Evolutionary conservation across 1,140 invertebrate species (phyloP).

Genomic region (Lysiphlebus fabarum): DNA sequence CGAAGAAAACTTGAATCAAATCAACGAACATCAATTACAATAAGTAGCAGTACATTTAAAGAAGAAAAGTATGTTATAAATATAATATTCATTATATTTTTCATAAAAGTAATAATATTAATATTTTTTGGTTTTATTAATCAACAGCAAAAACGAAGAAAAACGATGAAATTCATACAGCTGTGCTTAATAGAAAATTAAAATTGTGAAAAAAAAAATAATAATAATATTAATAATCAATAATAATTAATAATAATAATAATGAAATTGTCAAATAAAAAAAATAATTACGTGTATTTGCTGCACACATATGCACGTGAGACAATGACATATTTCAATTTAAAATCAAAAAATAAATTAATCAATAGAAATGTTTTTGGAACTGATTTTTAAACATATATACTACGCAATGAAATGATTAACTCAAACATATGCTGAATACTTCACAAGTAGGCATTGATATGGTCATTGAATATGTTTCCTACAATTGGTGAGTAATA

Average conservation of each 20-base stretch:
- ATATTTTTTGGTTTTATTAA: constrained; percentile 3
- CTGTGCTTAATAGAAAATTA: constrained; percentile 6
- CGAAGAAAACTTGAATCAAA: constrained; percentile 43
- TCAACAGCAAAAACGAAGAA: constrained; percentile 34
- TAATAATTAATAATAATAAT: background rate
- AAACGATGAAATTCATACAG: constrained; percentile 25
- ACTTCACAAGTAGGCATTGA: too few relatives aligned
- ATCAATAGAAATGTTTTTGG: constrained; percentile 30
- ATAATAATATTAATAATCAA: constrained; percentile 5
- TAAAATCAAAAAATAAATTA: background rate
- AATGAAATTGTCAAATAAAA: background rate
- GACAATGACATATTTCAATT: background rate
- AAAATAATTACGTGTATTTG: constrained; percentile 32
- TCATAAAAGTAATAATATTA: background rate
- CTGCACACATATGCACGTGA: constrained; percentile 34
- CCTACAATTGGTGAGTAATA: too few relatives aligned
- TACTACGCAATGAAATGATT: background rate
- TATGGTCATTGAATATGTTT: too few relatives aligned
- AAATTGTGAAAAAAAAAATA: constrained; percentile 7
- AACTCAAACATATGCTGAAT: background rate
- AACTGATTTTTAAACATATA: constrained; percentile 29
- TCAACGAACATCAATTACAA: constrained; percentile 44
- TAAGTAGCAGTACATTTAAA: constrained; percentile 39
- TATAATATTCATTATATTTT: too few relatives aligned
- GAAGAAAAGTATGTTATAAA: constrained; percentile 35